These are phyloP conservation scores for Malurus elegans DNA, from an alignment of 2,113 vertebrate species.

Conservation along the genomic window DNA sequence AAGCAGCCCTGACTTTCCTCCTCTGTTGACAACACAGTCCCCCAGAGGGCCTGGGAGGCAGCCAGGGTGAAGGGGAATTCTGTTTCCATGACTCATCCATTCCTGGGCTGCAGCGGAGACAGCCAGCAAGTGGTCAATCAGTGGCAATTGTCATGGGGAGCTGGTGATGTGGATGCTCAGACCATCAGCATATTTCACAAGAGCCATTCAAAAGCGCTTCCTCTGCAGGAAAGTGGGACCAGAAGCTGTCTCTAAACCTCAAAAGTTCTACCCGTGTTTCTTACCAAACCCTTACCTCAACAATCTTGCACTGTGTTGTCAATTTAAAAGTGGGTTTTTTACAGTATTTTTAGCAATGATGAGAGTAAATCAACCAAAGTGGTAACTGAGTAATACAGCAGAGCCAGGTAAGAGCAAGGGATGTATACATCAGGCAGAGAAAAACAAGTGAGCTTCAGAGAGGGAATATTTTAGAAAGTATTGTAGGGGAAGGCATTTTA, in stretches of 20 bases:
- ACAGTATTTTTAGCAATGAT: background rate
- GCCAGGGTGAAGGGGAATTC: background rate
- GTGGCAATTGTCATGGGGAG: slow-evolving; percentile 49
- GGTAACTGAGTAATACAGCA: background rate
- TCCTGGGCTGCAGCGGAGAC: background rate
- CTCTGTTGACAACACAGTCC: background rate
- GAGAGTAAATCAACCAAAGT: background rate
- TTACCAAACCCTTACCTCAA: background rate
- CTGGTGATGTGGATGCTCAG: background rate
- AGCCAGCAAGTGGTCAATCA: slow-evolving; percentile 21
- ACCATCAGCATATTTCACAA: slow-evolving; percentile 44
- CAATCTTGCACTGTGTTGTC: background rate
- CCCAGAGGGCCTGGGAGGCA: background rate
- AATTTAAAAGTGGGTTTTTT: background rate
- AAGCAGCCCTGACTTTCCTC: background rate
- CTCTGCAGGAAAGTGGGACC: background rate
- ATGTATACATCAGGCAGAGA: background rate
- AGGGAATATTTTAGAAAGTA: background rate
- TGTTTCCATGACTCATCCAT: slow-evolving; percentile 29
- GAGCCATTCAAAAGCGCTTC: background rate
- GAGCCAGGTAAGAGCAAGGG: background rate
- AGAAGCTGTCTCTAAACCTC: background rate
- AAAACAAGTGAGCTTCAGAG: background rate
- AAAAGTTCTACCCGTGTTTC: background rate
- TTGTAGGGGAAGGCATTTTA: background rate